Base-by-base conservation (phyloP, 2,797 vertebrate genomes). In the Sphaeramia orbicularis region DNA sequence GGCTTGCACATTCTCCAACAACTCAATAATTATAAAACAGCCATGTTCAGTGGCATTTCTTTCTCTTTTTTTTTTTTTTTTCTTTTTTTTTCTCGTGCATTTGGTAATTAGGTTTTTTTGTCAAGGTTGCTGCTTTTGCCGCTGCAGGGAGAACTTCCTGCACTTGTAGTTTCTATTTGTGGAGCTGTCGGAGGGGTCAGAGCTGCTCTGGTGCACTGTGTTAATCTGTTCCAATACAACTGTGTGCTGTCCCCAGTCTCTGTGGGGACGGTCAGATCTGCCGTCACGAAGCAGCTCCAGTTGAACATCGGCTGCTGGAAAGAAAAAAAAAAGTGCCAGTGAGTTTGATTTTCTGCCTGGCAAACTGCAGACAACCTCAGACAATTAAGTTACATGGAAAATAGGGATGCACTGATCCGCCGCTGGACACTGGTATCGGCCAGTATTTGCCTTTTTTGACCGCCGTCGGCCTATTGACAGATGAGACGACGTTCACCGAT, bases 11-110 rank as follows among this genome's bases (percentile, higher is more conserved):
- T 85, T 85, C 82, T 81, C 81, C 80, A 74, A 43, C 79, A 85
- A 83, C 77, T 88, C 80, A 54, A 75, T 89, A 84, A 91, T 91
- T 85, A 79, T 74, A 89, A 85, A 90, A 86, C 48, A 59, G 78
- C 85, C 80, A 82, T 78, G 70, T 83, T 87, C 49, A 74, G 64
- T 69, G 55, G 66, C 32, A 45, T 36, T 53, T 68, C 43, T 70
- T 56, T 18, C 8, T 50, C 53, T 59, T 44, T 51, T 56, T 58
- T 42, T 52, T 50, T 61, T 53, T 59, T 44, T 51, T 56, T 58
- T 42, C 52, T 50, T 61, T 43, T 67, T 50, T 24, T 12, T 21
- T 14, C 10, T 24, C 36, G 59, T 51, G 21, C 64, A 59, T 73
- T 74, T 75, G 73, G 81, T 90, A 88, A 86, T 85, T 80, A 80